These are phyloP conservation scores for Candoia aspera DNA, from an alignment of 2,113 vertebrate species.

Conservation along the genomic window DNA sequence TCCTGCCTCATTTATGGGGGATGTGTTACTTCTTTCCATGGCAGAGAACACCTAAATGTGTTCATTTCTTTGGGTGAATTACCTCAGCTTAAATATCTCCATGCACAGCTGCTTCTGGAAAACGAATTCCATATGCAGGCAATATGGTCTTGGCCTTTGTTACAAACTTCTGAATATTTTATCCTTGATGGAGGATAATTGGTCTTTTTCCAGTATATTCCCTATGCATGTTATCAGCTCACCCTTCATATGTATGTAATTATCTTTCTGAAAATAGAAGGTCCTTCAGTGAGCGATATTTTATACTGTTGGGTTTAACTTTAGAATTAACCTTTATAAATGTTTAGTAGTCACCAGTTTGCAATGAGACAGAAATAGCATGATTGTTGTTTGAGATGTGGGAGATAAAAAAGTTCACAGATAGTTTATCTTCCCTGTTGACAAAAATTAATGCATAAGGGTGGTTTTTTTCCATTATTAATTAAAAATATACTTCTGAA, in stretches of 20 bases:
- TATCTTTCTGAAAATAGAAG: conserved; percentile 39
- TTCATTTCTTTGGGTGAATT: conserved; percentile 36
- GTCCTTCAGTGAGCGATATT: conserved; percentile 8
- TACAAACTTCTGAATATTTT: conserved; percentile 28
- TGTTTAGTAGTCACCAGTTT: not conserved
- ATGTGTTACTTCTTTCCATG: conserved; percentile 36
- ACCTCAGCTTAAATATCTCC: not conserved
- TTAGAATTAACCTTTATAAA: conserved; percentile 10
- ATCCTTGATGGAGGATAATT: conserved; percentile 33
- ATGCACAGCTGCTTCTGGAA: conserved; percentile 9
- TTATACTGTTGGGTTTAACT: conserved; percentile 23
- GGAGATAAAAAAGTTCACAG: not conserved
- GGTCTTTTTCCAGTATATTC: conserved; percentile 24
- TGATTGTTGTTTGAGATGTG: not conserved
- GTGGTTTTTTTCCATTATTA: not conserved
- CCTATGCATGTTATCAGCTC: conserved; percentile 26
- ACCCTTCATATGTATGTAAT: conserved; percentile 16
- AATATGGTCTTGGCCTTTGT: conserved; percentile 29
- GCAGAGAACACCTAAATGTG: conserved; percentile 29
- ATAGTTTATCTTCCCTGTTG: not conserved
- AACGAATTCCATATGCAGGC: conserved; percentile 14
- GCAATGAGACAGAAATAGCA: conserved; percentile 23
- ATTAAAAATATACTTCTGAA: conserved; percentile 1
- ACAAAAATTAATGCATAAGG: not conserved
- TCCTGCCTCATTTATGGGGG: conserved; percentile 36